Conservation (phyloP, 2,888 invertebrate genomes). For the Leuctra nigra region DNA sequence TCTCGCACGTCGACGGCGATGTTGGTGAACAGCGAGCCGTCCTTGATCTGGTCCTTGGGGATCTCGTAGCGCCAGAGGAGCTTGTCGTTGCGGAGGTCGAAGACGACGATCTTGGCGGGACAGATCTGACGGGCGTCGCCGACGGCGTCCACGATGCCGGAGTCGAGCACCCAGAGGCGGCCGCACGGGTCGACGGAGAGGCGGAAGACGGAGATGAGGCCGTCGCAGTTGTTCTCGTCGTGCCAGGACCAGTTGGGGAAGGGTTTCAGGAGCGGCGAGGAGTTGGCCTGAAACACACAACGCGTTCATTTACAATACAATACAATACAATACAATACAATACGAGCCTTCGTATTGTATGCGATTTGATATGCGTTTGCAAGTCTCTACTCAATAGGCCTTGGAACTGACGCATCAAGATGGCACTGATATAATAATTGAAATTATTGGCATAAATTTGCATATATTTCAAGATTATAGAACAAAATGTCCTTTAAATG, state of each 20-base stretch:
- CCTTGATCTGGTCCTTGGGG: slow-evolving; percentile 39
- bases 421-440: no score
- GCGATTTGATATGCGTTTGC: no score
- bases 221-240: slow-evolving; percentile 45
- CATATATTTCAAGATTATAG: no score
- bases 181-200: slow-evolving; percentile 66
- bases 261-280: slow-evolving; percentile 48
- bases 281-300: background rate
- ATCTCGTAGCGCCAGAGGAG: slow-evolving; percentile 57
- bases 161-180: slow-evolving; percentile 73
- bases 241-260: slow-evolving; percentile 64
- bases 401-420: no score
- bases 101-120: slow-evolving; percentile 59
- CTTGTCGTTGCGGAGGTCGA: slow-evolving; percentile 63
- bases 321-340: no score
- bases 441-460: no score
- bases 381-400: no score
- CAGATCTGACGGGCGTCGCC: slow-evolving; percentile 25
- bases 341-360: no score
- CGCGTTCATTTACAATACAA: no score
- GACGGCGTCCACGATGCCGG: slow-evolving; percentile 64
- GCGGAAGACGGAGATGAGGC: slow-evolving; percentile 70
- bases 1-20: slow-evolving; percentile 65
- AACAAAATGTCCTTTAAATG: no score
- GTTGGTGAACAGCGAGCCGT: slow-evolving; percentile 66